Percentiles rank a stretch among this genome's conserved stretches.
Conservation (phyloP, 2,888 invertebrate genomes). For the Ornithoptera alexandrae region DNA sequence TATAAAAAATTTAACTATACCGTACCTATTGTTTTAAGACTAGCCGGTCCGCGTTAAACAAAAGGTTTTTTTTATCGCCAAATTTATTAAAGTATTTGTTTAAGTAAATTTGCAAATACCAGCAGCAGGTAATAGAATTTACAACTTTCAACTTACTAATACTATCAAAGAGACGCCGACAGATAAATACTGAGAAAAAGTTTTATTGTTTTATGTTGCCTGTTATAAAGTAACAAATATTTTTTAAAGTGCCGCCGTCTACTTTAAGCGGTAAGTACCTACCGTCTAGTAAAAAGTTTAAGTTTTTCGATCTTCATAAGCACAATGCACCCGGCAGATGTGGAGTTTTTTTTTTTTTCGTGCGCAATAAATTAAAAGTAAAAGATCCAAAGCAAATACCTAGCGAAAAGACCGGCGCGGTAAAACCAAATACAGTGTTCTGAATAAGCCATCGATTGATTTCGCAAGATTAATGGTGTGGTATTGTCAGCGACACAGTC, state of each 20-base stretch:
- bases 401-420: constrained; percentile 68
- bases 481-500: constrained; percentile 77
- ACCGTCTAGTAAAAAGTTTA: constrained; percentile 12
- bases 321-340: constrained; percentile 61
- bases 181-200: constrained; percentile 47
- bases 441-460: constrained; percentile 81
- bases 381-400: constrained; percentile 77
- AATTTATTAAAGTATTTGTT: constrained; percentile 5
- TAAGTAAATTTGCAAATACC: constrained; percentile 50
- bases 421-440: constrained; percentile 78
- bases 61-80: constrained; percentile 10
- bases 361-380: constrained; percentile 70
- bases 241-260: constrained; percentile 49
- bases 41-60: neutral
- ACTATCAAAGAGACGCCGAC: constrained; percentile 35
- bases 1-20: neutral
- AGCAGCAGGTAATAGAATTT: constrained; percentile 55
- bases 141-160: constrained; percentile 39
- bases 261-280: constrained; percentile 13
- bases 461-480: constrained; percentile 79
- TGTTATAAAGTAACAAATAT: constrained; percentile 53
- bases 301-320: constrained; percentile 13
- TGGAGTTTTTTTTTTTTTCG: constrained; percentile 53
- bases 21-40: neutral
- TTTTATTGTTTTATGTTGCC: constrained; percentile 64